Conservation (phyloP, 2,113 vertebrate species). For the Engraulis encrasicolus region DNA sequence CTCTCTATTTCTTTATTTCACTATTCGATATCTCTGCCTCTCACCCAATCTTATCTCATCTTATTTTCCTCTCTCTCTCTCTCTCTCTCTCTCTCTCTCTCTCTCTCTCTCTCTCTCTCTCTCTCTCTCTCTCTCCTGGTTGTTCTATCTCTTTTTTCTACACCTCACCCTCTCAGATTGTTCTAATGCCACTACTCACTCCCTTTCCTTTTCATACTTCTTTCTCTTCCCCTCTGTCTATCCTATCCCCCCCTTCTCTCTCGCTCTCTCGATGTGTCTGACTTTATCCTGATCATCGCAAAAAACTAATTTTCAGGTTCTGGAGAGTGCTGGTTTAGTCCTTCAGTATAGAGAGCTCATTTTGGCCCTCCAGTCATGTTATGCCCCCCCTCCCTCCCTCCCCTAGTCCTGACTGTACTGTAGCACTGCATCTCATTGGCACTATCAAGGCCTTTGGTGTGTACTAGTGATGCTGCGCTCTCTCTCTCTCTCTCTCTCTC, state of each 20-base stretch:
- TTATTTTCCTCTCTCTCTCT: background rate
- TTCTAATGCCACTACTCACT: too few relatives aligned
- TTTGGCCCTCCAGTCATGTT: background rate
- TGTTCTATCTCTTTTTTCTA: background rate
- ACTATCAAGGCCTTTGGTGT: too few relatives aligned
- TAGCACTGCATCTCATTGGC: background rate
- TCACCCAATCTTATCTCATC: too few relatives aligned
- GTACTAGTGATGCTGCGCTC: too few relatives aligned
- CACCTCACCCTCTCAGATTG: background rate
- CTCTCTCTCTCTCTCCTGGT: background rate
- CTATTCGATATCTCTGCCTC: too few relatives aligned
- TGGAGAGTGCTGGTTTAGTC: background rate
- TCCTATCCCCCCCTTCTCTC: background rate
- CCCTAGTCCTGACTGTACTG: too few relatives aligned
- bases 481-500: too few relatives aligned
- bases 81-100: background rate
- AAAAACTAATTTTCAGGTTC: conserved; percentile 6
- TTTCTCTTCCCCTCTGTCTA: background rate
- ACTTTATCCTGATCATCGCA: background rate
- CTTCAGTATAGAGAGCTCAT: background rate
- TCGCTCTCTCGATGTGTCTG: background rate
- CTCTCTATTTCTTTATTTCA: too few relatives aligned
- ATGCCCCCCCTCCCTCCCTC: too few relatives aligned
- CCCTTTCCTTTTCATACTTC: background rate
- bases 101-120: background rate